phyloP scores from a whole-genome alignment of 2,888 invertebrate genomes.

The Ormyrus rosae region DNA sequence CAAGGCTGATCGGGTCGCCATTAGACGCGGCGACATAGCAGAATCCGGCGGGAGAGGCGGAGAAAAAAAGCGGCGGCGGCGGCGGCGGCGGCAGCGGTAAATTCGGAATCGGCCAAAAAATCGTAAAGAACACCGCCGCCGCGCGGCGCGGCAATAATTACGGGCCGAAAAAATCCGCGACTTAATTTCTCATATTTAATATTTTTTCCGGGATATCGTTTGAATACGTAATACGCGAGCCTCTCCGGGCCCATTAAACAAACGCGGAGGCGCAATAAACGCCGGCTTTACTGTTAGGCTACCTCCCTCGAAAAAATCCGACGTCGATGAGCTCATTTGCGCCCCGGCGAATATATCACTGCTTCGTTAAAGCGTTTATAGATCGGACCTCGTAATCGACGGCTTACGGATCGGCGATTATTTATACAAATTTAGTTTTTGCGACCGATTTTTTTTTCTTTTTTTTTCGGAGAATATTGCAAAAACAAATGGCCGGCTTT shows the following conservation, averaged over 20 bases:
- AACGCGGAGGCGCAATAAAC: not conserved
- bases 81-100: not conserved
- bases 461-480: too few relatives aligned
- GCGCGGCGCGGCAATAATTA: not conserved
- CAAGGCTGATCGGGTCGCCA: conserved; percentile 37
- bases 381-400: conserved; percentile 12
- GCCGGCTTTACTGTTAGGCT: not conserved
- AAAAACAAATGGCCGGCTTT: too few relatives aligned
- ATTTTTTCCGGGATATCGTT: conserved; percentile 20
- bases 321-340: not conserved
- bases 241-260: too few relatives aligned
- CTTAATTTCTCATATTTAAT: conserved; percentile 37
- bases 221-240: not conserved
- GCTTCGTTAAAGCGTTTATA: conserved; percentile 30
- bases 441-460: not conserved
- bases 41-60: not conserved
- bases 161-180: not conserved
- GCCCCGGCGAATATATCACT: not conserved
- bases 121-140: conserved; percentile 13
- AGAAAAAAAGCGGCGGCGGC: not conserved
- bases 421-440: conserved; percentile 19
- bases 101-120: not conserved
- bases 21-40: not conserved
- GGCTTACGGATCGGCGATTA: conserved; percentile 7
- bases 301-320: not conserved